Conservation (phyloP, 2,113 vertebrate species). For the Galeopterus variegatus region DNA sequence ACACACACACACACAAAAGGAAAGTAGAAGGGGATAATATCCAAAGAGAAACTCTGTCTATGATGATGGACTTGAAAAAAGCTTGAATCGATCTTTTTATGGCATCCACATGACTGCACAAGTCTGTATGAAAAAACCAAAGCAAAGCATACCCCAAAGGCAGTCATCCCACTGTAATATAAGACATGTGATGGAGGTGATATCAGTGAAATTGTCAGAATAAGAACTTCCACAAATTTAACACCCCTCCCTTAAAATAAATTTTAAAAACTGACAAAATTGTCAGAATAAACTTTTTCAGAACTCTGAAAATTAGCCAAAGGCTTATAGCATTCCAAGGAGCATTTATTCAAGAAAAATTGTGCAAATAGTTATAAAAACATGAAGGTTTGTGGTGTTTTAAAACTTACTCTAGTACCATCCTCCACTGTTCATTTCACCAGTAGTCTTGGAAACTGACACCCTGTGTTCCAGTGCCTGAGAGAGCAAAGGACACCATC, state of each 20-base stretch:
- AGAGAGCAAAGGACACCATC: not conserved
- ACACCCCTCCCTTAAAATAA: not conserved
- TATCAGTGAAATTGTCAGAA: not conserved
- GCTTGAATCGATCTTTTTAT: constrained; percentile 56
- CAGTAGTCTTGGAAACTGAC: not conserved
- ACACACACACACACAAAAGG: too few relatives aligned
- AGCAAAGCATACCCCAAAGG: constrained; percentile 57
- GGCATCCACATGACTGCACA: constrained; percentile 56
- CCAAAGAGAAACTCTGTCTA: constrained; percentile 33
- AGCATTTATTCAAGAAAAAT: constrained; percentile 17
- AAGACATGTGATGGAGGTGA: not conserved
- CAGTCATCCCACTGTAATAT: constrained; percentile 36
- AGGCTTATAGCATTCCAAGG: not conserved
- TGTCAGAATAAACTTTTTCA: not conserved
- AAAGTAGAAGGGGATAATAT: not conserved
- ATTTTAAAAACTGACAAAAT: not conserved
- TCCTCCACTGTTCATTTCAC: not conserved
- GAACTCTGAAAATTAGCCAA: constrained; percentile 5
- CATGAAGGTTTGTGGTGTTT: not conserved
- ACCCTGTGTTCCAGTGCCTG: not conserved
- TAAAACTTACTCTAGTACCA: not conserved
- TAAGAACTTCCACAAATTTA: not conserved
- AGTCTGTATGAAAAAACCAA: constrained; percentile 71
- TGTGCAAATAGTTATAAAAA: not conserved
- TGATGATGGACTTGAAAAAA: not conserved